A percentile compares a stretch with the other conserved stretches of the same genome.
Conservation (phyloP, 2,113 vertebrate genomes). For the Eurystomus gularis region DNA sequence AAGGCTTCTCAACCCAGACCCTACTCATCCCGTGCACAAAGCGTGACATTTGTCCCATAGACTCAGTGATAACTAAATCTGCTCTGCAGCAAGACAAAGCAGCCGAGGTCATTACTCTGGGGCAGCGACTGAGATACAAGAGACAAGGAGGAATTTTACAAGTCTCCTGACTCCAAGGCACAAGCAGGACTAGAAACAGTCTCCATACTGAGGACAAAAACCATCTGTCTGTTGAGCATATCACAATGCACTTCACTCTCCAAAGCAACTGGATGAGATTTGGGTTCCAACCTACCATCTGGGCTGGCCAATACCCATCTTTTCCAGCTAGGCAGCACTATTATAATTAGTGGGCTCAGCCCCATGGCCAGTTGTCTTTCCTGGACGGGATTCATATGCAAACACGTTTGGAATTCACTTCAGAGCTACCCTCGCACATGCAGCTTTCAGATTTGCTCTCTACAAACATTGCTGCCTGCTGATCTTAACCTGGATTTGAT, state of each 20-base stretch:
- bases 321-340: not conserved
- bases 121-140: not conserved
- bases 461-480: not conserved
- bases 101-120: not conserved
- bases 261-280: not conserved
- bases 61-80: not conserved
- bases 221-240: not conserved
- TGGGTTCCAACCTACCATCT: not conserved
- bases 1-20: not conserved
- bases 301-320: not conserved
- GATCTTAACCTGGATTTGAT: not conserved
- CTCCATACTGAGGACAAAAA: not conserved
- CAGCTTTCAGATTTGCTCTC: not conserved
- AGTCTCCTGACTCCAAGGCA: not conserved
- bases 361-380: not conserved
- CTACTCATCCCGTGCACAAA: not conserved
- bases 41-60: accelerated
- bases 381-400: not conserved
- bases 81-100: not conserved
- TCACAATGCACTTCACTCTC: not conserved
- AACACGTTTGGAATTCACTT: not conserved
- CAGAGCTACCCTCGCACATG: accelerated
- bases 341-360: not conserved
- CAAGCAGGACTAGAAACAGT: not conserved
- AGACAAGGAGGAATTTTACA: not conserved